Evolutionary conservation across 2,888 invertebrate species (phyloP).

Genomic region (Dasypogon diadema): DNA sequence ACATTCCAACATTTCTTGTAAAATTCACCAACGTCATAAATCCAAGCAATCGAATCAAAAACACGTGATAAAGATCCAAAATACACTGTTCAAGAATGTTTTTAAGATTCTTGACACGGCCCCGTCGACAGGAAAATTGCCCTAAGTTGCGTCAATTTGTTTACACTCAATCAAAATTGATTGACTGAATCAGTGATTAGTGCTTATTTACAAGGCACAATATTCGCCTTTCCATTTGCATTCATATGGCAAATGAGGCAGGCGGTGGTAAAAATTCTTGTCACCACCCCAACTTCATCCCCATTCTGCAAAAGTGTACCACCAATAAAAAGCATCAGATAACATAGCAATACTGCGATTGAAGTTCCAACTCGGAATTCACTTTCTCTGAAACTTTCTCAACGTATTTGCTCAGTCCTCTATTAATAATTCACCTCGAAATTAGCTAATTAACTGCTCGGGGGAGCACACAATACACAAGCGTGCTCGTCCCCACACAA

Average conservation of each 20-base stretch:
- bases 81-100: neutral
- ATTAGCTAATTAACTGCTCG: constrained; percentile 60
- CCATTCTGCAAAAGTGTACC: neutral
- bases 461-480: constrained; percentile 48
- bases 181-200: constrained; percentile 50
- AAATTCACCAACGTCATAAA: no score
- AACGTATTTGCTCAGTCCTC: constrained; percentile 56
- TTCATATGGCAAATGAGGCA: neutral
- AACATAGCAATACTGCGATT: neutral
- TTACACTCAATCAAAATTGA: constrained; percentile 42
- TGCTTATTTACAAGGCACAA: constrained; percentile 29
- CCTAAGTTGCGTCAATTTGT: constrained; percentile 8
- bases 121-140: neutral
- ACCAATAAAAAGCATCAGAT: neutral
- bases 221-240: constrained; percentile 1
- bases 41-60: no score
- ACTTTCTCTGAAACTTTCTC: constrained; percentile 35
- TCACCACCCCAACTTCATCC: neutral
- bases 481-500: neutral
- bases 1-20: no score
- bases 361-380: neutral
- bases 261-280: constrained; percentile 1
- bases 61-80: neutral
- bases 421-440: constrained; percentile 60
- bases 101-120: neutral